phyloP scores from a whole-genome alignment of 2,888 invertebrate species.

The Crocallis elinguaria region DNA sequence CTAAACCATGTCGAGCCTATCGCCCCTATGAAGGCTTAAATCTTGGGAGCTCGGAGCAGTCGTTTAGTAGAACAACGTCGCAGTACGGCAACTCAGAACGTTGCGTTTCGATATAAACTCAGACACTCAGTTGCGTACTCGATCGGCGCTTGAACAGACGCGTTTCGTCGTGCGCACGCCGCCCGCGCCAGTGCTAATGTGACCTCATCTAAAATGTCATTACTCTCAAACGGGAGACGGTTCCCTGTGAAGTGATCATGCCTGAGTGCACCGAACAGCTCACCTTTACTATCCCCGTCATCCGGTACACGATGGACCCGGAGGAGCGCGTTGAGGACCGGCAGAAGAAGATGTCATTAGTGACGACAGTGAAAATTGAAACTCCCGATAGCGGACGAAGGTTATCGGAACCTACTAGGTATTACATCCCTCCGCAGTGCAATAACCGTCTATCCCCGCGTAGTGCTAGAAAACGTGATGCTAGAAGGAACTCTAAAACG shows the following conservation, averaged over 20 bases:
- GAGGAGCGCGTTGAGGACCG: conserved; percentile 67
- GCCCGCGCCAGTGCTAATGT: conserved; percentile 7
- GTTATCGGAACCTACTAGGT: conserved; percentile 71
- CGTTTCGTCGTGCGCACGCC: conserved; percentile 18
- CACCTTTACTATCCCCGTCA: conserved; percentile 75
- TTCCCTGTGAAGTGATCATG: conserved; percentile 68
- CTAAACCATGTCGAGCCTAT: conserved; percentile 44
- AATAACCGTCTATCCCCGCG: conserved; percentile 76
- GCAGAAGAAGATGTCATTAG: conserved; percentile 77
- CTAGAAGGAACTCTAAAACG: conserved; percentile 65
- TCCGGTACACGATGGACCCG: conserved; percentile 79
- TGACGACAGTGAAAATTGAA: conserved; percentile 77
- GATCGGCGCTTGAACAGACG: conserved; percentile 32
- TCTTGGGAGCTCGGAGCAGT: neutral
- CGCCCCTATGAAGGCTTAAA: conserved; percentile 44
- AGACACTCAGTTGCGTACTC: conserved; percentile 25
- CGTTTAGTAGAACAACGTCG: conserved; percentile 4
- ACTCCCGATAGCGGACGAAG: conserved; percentile 72
- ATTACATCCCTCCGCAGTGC: conserved; percentile 79
- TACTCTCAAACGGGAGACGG: conserved; percentile 27
- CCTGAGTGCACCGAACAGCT: conserved; percentile 80
- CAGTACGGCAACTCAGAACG: conserved; percentile 16
- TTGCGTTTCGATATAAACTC: neutral
- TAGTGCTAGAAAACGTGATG: conserved; percentile 73
- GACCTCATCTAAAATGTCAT: conserved; percentile 35